phyloP scores from a whole-genome alignment of 2,797 vertebrate genomes.

The Channallabes apus region DNA sequence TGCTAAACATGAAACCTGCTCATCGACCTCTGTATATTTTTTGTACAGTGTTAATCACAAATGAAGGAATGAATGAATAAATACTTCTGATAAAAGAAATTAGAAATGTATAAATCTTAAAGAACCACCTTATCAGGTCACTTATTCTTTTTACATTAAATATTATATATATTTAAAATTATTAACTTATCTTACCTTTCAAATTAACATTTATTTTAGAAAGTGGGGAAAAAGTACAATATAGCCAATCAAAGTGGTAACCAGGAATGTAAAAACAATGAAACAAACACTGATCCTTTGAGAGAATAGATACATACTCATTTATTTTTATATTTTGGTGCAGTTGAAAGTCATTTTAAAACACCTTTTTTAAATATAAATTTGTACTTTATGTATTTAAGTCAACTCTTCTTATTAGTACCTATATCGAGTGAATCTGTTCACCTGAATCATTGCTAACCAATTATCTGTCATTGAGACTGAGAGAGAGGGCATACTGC shows the following conservation, averaged over 20 bases:
- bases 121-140: not conserved
- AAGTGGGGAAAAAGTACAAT: not conserved
- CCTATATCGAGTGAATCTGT: conserved; percentile 1
- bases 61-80: too few relatives aligned
- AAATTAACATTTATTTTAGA: not conserved
- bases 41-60: too few relatives aligned
- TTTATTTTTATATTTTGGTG: not conserved
- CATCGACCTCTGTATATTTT: too few relatives aligned
- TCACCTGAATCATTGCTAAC: conserved; percentile 44
- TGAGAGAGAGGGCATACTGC: conserved; percentile 33
- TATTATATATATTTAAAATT: not conserved
- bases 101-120: too few relatives aligned
- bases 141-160: not conserved
- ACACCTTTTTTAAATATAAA: too few relatives aligned
- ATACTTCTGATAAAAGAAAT: too few relatives aligned
- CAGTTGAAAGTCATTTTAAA: not conserved
- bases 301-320: not conserved
- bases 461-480: conserved; percentile 32
- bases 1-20: too few relatives aligned
- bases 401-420: not conserved
- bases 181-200: not conserved
- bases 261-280: not conserved
- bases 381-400: not conserved
- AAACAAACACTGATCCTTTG: not conserved
- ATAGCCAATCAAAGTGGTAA: not conserved